Evolutionary conservation across 1,140 invertebrate genomes (phyloP).

Genomic region (Delia radicum): DNA sequence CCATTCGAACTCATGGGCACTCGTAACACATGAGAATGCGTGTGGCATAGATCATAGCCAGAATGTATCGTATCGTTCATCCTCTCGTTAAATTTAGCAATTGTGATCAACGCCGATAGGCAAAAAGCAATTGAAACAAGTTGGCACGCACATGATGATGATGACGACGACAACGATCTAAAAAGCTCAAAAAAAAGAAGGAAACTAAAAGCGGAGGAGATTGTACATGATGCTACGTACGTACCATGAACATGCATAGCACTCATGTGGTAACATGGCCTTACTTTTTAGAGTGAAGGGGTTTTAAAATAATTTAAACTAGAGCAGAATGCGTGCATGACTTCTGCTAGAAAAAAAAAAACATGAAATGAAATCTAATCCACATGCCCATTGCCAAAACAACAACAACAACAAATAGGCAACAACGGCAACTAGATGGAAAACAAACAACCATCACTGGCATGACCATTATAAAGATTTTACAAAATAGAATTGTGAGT

Average conservation of each 20-base stretch:
- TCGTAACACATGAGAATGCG: constrained; percentile 2
- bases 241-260: neutral
- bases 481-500: neutral
- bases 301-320: neutral
- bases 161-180: neutral
- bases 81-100: constrained; percentile 25
- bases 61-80: neutral
- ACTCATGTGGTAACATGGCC: neutral
- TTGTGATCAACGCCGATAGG: constrained; percentile 21
- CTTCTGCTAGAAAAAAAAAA: too few species aligned
- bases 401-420: neutral
- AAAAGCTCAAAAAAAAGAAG: neutral
- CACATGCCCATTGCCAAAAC: neutral
- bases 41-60: neutral
- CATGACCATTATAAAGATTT: neutral
- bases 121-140: constrained; percentile 8
- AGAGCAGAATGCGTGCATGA: neutral
- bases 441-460: neutral
- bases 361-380: constrained; percentile 4
- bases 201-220: neutral
- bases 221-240: neutral
- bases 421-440: neutral
- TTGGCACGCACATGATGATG: neutral
- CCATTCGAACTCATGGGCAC: neutral
- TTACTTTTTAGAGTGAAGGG: neutral